phyloP scores from a whole-genome alignment of 2,113 vertebrate species.

The Tinamus guttatus region DNA sequence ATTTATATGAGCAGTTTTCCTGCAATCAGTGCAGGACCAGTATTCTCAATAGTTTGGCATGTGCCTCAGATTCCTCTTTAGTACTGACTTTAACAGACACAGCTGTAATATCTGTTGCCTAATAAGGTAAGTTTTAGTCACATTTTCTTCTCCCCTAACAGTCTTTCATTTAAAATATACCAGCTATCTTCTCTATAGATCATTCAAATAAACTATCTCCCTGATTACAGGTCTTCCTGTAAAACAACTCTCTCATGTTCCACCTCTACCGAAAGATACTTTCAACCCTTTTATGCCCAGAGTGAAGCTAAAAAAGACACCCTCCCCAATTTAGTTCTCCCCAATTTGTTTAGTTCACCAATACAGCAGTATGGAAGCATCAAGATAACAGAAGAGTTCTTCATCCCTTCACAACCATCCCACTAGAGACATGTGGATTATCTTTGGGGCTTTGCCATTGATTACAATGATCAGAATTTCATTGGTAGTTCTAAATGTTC shows the following conservation, averaged over 20 bases:
- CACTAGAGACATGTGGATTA: background rate
- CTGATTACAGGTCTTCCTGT: background rate
- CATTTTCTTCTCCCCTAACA: background rate
- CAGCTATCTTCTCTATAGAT: background rate
- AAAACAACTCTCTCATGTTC: background rate
- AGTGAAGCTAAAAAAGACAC: background rate
- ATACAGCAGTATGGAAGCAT: background rate
- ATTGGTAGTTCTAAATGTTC: background rate
- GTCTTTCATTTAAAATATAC: background rate
- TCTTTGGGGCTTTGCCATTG: background rate
- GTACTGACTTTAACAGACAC: background rate
- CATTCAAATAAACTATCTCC: background rate
- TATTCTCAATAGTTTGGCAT: background rate
- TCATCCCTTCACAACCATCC: background rate
- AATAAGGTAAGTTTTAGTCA: background rate
- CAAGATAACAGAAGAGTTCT: background rate
- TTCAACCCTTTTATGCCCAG: background rate
- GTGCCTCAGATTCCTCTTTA: background rate
- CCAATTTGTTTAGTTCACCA: background rate
- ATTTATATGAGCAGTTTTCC: background rate
- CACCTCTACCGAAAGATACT: background rate
- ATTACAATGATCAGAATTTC: background rate
- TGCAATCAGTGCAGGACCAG: background rate
- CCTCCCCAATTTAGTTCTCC: too few species aligned
- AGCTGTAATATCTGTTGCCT: background rate